phyloP scores from a whole-genome alignment of 2,113 vertebrate genomes.

The Patagioenas fasciata region DNA sequence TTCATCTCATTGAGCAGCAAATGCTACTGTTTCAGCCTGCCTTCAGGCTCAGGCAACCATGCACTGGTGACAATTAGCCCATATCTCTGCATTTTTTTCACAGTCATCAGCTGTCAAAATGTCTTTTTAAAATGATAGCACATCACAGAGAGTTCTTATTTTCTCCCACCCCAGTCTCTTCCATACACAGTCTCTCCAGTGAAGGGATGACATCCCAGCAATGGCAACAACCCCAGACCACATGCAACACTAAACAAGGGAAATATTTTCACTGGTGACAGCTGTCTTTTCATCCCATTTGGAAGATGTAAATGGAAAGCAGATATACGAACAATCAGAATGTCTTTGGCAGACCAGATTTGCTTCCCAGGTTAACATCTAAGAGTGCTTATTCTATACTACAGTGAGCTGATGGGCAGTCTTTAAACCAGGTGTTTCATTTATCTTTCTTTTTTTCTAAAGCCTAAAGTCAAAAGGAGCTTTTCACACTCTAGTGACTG shows the following conservation, averaged over 20 bases:
- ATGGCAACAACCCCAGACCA: background rate
- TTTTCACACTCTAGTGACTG: background rate
- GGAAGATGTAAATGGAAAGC: background rate
- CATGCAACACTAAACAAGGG: background rate
- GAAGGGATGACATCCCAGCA: background rate
- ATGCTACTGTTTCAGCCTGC: background rate
- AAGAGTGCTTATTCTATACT: background rate
- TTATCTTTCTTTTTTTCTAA: background rate
- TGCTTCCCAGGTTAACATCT: background rate
- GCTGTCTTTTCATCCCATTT: background rate
- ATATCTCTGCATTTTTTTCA: background rate
- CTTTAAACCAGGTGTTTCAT: background rate
- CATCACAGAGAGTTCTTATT: background rate
- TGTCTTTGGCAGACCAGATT: background rate
- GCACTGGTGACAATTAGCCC: background rate
- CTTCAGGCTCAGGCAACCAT: background rate
- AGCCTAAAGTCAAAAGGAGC: background rate
- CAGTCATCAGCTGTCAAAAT: background rate
- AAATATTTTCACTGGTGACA: background rate
- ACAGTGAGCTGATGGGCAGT: background rate
- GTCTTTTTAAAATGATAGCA: background rate
- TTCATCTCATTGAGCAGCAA: background rate
- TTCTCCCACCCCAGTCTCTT: background rate
- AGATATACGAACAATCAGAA: background rate
- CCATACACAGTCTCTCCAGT: background rate